These are phyloP conservation scores for Empis stercorea DNA, from an alignment of 2,888 invertebrate genomes.

Conservation along the genomic window DNA sequence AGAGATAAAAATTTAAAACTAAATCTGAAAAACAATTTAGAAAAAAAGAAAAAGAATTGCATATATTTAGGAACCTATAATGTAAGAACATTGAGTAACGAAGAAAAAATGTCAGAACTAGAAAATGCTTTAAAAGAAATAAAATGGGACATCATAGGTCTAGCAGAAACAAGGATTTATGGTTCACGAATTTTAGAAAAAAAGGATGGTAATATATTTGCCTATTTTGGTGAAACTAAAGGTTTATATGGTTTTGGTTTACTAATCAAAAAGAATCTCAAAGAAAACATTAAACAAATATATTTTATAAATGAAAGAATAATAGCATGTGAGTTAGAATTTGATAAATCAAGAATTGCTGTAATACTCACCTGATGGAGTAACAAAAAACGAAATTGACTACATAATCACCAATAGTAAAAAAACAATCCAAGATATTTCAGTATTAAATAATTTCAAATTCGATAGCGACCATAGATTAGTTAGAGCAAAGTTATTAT, in stretches of 20 bases:
- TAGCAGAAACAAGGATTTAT: background rate
- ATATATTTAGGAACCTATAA: background rate
- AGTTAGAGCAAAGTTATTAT: background rate
- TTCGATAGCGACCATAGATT: slow-evolving; percentile 2
- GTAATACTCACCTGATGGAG: background rate
- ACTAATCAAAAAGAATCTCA: background rate
- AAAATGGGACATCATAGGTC: background rate
- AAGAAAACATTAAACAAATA: background rate
- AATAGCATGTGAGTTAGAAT: background rate
- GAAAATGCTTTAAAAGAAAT: background rate
- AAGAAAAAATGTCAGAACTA: background rate
- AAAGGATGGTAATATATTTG: background rate
- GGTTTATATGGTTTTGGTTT: background rate
- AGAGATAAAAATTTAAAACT: too few relatives aligned
- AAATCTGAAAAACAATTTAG: background rate
- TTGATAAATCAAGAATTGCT: background rate
- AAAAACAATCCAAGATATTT: slow-evolving; percentile 5
- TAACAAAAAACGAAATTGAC: slow-evolving; percentile 1
- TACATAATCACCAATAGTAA: slow-evolving; percentile 2
- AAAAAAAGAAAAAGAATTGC: background rate
- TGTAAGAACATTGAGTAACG: background rate
- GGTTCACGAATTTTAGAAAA: background rate
- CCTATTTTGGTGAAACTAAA: background rate
- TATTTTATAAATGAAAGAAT: background rate
- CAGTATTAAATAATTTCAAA: background rate